Evolutionary conservation across 2,888 invertebrate species (phyloP).

Genomic region (Stenurella melanura): DNA sequence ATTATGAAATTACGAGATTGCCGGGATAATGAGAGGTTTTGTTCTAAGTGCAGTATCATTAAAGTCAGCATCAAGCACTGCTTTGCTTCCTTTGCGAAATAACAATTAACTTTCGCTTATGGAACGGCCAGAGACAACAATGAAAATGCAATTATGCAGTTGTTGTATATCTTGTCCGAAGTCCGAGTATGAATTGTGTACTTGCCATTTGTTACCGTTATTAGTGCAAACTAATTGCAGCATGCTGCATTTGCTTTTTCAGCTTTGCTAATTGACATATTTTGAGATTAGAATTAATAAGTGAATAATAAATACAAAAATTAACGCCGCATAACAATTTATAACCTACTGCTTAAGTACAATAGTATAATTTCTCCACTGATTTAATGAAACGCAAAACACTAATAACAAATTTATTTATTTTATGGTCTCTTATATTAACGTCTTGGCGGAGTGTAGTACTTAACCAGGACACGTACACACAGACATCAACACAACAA

Average conservation of each 20-base stretch:
- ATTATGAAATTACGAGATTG: slow-evolving; percentile 6
- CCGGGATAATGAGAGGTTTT: not conserved
- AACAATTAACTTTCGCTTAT: slow-evolving; percentile 20
- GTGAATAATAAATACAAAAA: not conserved
- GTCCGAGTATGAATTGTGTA: not conserved
- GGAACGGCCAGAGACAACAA: slow-evolving; percentile 12
- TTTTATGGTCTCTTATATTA: too few species aligned
- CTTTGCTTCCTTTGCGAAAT: slow-evolving; percentile 13
- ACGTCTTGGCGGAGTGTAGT: too few species aligned
- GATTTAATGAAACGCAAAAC: too few species aligned
- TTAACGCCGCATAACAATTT: not conserved
- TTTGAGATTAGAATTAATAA: not conserved
- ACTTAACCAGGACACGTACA: too few species aligned
- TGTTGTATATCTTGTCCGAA: not conserved
- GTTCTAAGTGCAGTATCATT: not conserved
- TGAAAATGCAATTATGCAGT: slow-evolving; percentile 12
- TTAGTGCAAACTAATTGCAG: not conserved
- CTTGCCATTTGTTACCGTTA: not conserved
- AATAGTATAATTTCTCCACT: too few species aligned
- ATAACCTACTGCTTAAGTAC: too few species aligned
- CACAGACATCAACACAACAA: too few species aligned
- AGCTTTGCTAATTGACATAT: not conserved
- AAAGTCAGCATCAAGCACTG: slow-evolving; percentile 4
- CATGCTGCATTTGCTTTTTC: not conserved
- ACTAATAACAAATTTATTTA: too few species aligned